Percentiles rank a stretch among this genome's conserved stretches.
Evolutionary conservation across 2,113 vertebrate species (phyloP).

Genomic region (Corvus cornix): DNA sequence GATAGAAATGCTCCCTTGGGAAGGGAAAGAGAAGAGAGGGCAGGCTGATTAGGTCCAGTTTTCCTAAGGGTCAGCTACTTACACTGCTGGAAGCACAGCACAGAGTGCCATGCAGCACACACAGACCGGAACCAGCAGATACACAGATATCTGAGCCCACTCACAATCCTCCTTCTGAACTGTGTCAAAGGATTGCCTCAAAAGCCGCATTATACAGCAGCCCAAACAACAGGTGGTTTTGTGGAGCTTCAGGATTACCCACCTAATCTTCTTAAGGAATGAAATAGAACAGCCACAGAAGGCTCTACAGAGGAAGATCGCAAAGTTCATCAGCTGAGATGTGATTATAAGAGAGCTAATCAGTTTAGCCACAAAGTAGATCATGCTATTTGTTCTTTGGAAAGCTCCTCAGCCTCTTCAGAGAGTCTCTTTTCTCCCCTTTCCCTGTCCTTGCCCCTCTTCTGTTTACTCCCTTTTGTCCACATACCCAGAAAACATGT

Average conservation of each 20-base stretch:
- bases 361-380: conserved; percentile 57
- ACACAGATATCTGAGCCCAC: not conserved
- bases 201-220: not conserved
- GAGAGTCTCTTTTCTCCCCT: not conserved
- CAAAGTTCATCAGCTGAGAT: conserved; percentile 54
- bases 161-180: not conserved
- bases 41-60: not conserved
- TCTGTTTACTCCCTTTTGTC: not conserved
- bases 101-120: not conserved
- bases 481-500: not conserved
- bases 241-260: conserved; percentile 42
- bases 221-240: conserved; percentile 62
- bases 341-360: conserved; percentile 55
- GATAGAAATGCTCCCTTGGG: not conserved
- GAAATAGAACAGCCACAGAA: conserved; percentile 23
- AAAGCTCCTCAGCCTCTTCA: conserved; percentile 11
- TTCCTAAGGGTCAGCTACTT: not conserved
- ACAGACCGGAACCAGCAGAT: not conserved
- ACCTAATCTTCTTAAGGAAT: conserved; percentile 61
- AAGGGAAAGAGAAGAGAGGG: not conserved
- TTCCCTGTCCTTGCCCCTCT: not conserved
- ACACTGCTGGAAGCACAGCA: not conserved
- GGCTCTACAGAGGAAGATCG: conserved; percentile 6
- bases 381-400: conserved; percentile 16
- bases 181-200: conserved; percentile 6